Percentiles rank a stretch among this genome's conserved stretches.
Conservation (phyloP, 2,113 vertebrate species). For the Antidorcas marsupialis region DNA sequence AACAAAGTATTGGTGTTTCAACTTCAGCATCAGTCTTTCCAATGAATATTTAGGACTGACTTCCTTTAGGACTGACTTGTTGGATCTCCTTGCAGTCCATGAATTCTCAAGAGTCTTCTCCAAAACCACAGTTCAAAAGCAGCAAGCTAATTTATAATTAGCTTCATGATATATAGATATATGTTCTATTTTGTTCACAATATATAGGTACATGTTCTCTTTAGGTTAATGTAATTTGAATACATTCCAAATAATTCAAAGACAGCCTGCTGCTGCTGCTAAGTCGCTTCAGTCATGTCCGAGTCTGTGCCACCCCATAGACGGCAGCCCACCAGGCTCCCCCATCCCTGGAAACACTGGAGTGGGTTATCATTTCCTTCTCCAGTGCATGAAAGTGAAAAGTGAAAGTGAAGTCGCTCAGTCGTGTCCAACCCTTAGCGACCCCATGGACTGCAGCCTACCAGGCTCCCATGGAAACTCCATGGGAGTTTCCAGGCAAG, state of each 20-base stretch:
- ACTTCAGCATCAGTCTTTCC: neutral
- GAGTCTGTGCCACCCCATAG: too few relatives aligned
- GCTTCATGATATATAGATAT: neutral
- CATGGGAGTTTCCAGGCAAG: too few relatives aligned
- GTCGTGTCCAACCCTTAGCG: fast-evolving
- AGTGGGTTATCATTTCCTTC: too few relatives aligned
- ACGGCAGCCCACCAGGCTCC: too few relatives aligned
- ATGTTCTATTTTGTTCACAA: neutral
- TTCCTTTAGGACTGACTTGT: neutral
- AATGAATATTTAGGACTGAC: neutral
- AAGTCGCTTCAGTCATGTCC: too few relatives aligned
- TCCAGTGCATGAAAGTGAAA: too few relatives aligned
- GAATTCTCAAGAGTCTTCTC: neutral
- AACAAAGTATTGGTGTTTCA: neutral
- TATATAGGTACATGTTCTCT: neutral
- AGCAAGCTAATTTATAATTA: neutral
- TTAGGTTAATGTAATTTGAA: neutral
- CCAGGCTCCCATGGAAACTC: too few relatives aligned
- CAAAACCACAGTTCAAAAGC: neutral
- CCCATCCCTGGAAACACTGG: too few relatives aligned
- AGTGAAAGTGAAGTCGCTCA: too few relatives aligned
- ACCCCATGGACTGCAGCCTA: too few relatives aligned
- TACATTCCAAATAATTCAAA: neutral
- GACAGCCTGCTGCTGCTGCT: neutral
- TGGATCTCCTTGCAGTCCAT: neutral